A percentile compares a stretch with the other conserved stretches of the same genome.
These are phyloP conservation scores for Heliornis fulica DNA, from an alignment of 2,113 vertebrate genomes.

Conservation along the genomic window DNA sequence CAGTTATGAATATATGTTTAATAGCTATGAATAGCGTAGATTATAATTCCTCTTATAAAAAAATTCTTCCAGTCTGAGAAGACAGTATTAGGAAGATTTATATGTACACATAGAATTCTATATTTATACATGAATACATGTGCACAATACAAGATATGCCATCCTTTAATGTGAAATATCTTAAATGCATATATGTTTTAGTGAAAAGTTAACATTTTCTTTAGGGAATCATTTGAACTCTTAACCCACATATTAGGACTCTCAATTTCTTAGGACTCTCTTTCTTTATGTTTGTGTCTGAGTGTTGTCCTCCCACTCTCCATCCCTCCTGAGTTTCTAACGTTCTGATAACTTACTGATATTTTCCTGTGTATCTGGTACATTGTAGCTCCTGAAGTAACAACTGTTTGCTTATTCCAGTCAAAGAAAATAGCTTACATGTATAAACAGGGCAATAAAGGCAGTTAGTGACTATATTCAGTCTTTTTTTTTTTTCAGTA, in stretches of 20 bases:
- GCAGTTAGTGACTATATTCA: neutral
- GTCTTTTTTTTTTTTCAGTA: neutral
- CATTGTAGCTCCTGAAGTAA: neutral
- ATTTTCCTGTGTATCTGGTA: neutral
- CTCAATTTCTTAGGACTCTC: neutral
- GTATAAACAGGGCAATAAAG: neutral
- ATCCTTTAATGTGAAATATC: neutral
- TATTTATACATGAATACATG: neutral
- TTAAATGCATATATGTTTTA: neutral
- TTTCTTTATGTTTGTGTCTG: neutral
- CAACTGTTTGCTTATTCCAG: neutral
- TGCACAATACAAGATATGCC: neutral
- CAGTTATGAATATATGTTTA: neutral
- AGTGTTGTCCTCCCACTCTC: no score
- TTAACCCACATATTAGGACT: neutral
- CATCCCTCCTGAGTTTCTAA: rapidly evolving
- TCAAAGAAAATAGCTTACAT: neutral
- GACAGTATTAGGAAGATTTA: neutral
- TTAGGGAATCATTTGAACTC: neutral
- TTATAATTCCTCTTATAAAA: neutral
- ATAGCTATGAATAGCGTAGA: neutral
- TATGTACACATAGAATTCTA: neutral
- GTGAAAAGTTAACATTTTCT: neutral
- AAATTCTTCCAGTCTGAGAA: neutral
- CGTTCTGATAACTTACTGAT: neutral